Evolutionary conservation across 2,797 vertebrate species (phyloP).

Genomic region (Sebastes oblongus): DNA sequence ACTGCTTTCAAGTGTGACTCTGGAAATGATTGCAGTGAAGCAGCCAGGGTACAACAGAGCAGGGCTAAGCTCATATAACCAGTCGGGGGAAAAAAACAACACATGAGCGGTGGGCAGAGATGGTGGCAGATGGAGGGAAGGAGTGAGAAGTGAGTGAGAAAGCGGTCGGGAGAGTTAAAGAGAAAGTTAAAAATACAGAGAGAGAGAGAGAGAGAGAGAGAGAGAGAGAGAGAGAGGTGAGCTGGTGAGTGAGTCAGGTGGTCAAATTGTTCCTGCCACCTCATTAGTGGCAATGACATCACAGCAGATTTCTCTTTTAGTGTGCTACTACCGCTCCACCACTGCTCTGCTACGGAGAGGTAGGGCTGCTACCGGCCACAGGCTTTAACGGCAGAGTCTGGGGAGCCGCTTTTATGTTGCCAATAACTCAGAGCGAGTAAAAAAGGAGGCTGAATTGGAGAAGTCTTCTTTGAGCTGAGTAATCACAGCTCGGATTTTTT

Average conservation of each 20-base stretch:
- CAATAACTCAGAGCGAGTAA: conserved; percentile 56
- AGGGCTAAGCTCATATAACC: conserved; percentile 34
- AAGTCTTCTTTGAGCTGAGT: conserved; percentile 27
- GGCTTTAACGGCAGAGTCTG: conserved; percentile 51
- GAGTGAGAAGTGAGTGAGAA: conserved; percentile 42
- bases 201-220: not conserved
- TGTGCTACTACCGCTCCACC: conserved; percentile 32
- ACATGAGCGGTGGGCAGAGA: conserved; percentile 34
- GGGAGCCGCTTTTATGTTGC: conserved; percentile 57
- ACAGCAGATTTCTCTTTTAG: conserved; percentile 62
- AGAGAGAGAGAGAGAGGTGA: conserved; percentile 48
- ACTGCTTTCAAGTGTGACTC: conserved; percentile 27
- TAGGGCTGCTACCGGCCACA: conserved; percentile 61
- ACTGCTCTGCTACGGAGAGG: conserved; percentile 35
- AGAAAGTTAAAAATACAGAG: conserved; percentile 61
- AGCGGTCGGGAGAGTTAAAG: conserved; percentile 30
- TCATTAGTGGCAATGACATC: conserved; percentile 74
- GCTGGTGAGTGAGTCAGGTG: conserved; percentile 68
- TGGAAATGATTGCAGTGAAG: conserved; percentile 46
- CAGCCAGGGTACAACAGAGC: conserved; percentile 9
- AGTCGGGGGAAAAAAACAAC: conserved; percentile 9
- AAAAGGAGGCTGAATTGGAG: conserved; percentile 46
- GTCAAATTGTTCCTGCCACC: conserved; percentile 70
- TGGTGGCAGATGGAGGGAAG: conserved; percentile 33
- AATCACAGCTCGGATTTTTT: conserved; percentile 35